Evolutionary conservation across 2,113 vertebrate species (phyloP).

Genomic region (Gymnorhina tibicen): DNA sequence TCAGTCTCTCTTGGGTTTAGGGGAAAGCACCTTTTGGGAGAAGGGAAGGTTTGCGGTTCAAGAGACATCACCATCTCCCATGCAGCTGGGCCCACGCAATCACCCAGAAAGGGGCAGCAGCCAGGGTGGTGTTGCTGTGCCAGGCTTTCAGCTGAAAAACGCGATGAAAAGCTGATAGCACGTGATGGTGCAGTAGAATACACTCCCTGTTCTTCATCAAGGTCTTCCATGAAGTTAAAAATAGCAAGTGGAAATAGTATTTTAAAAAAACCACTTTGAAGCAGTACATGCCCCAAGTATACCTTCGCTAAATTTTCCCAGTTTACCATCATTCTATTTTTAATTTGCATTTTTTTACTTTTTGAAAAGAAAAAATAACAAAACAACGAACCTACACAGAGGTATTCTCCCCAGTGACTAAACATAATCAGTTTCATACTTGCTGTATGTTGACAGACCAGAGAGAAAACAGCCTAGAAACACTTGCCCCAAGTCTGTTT

Average conservation of each 20-base stretch:
- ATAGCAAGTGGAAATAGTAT: background rate
- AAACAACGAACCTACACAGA: background rate
- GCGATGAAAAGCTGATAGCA: background rate
- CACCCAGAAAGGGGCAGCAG: background rate
- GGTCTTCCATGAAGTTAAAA: constrained; percentile 36
- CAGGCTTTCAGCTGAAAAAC: background rate
- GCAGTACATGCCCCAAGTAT: background rate
- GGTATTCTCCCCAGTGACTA: background rate
- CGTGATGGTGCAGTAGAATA: background rate
- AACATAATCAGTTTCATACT: background rate
- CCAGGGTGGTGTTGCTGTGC: background rate
- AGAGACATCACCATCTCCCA: background rate
- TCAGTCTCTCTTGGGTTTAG: background rate
- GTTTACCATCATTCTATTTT: background rate
- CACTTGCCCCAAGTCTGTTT: background rate
- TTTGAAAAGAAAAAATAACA: background rate
- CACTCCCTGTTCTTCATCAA: background rate
- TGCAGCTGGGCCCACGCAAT: background rate
- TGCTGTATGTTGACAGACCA: background rate
- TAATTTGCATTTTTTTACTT: background rate
- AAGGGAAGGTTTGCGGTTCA: background rate
- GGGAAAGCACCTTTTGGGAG: background rate
- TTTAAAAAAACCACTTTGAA: background rate
- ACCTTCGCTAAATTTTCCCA: background rate
- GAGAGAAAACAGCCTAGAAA: background rate